Evolutionary conservation across 2,888 invertebrate genomes (phyloP).

Genomic region (Aphodius granarius): DNA sequence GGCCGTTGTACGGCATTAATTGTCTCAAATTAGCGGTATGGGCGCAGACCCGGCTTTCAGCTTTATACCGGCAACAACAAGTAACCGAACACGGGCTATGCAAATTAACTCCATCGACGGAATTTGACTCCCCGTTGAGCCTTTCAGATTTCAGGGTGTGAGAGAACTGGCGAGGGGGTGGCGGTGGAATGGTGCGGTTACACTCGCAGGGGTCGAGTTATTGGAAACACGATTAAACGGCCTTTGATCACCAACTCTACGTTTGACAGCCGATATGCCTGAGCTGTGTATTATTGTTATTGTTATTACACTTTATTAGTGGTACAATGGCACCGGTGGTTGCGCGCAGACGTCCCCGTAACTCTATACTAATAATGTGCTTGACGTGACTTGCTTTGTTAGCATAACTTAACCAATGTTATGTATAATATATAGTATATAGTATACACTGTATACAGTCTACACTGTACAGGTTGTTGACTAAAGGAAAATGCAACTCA

Average conservation of each 20-base stretch:
- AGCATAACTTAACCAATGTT: too few species aligned
- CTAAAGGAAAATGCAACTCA: too few species aligned
- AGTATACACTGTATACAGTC: too few species aligned
- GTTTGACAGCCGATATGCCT: constrained; percentile 41
- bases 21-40: constrained; percentile 12
- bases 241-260: constrained; percentile 40
- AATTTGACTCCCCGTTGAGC: constrained; percentile 36
- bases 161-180: not conserved
- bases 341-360: constrained; percentile 19
- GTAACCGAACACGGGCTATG: constrained; percentile 43
- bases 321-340: constrained; percentile 22
- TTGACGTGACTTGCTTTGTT: constrained; percentile 16
- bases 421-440: too few species aligned
- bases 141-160: not conserved
- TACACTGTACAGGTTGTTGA: too few species aligned
- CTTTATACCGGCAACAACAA: constrained; percentile 29
- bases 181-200: not conserved
- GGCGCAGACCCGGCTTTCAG: not conserved
- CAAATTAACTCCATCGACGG: constrained; percentile 42
- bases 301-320: constrained; percentile 36
- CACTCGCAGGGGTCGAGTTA: constrained; percentile 31
- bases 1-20: constrained; percentile 1
- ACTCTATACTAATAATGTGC: constrained; percentile 20
- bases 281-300: constrained; percentile 34
- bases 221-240: constrained; percentile 40